Base-by-base conservation (phyloP, 2,888 invertebrate genomes). In the Dendrolimus houi region DNA sequence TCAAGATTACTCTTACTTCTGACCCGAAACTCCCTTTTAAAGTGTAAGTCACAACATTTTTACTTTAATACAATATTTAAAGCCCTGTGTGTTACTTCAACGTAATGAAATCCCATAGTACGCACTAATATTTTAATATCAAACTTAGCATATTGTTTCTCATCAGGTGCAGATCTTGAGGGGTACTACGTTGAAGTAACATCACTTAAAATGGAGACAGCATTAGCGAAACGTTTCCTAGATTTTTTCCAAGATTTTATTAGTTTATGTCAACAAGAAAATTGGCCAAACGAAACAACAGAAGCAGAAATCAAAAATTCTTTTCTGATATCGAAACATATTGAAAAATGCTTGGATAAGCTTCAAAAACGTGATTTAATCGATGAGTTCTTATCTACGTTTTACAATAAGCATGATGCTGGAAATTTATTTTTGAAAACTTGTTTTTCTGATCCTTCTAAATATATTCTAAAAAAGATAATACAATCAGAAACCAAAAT, bases 21-120 rank as follows among this genome's bases (percentile, higher is more conserved):
- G 99, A 99, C 87, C 99, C 99, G 17, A 99, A 99, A 87, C 92
- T 99, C 61, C 99, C 99, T 17, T 99, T 97, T 79, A 99, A 99
- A 96, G 98, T 99, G 96, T 98, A 93, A 96, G 97, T 95, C 79
- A 62, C 58, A 61, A 55, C 41, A 56, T 60, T 60, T 66, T 59
- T 29, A 29, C 29, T 29, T 47, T 59, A 55, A 52, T 9, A 55
- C 6, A 52, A 42, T 53, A 56, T 47, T 13, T 47, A 59, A 57
- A 58, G 17, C 47, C 41, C 61, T 54, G 53, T 54, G 60, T 65
- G 80, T 83, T 83, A 85, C 84, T 87, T 88, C 85, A 85, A 78
- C 74, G 76, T 79, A 73, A 71, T 47, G 42, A 17, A 59, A 42
- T 58, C 42, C 54, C 47, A 29, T 59, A 58, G 55, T 13, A 29